phyloP scores from a whole-genome alignment of 1,140 invertebrate species.

The Sycobia sp. region DNA sequence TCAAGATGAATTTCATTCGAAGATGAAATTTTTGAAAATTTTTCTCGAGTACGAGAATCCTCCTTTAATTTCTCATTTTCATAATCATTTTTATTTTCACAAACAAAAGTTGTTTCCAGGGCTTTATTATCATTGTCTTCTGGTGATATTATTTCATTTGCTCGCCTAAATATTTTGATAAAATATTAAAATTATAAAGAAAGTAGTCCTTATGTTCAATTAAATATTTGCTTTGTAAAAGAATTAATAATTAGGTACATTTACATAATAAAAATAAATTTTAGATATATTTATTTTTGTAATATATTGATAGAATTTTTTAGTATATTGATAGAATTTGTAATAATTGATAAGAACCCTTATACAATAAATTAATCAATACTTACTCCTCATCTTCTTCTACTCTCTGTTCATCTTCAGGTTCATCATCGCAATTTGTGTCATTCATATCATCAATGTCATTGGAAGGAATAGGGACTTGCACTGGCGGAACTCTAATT shows the following conservation, averaged over 20 bases:
- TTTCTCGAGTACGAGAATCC: constrained; percentile 11
- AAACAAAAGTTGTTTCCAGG: constrained; percentile 29
- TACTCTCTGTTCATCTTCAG: constrained; percentile 47
- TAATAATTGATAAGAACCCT: too few relatives aligned
- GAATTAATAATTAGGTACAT: constrained; percentile 6
- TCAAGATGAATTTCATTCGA: constrained; percentile 13
- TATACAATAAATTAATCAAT: neutral
- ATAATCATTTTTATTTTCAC: constrained; percentile 14
- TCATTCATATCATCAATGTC: constrained; percentile 44
- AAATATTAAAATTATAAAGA: constrained; percentile 26
- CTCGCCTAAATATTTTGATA: constrained; percentile 16
- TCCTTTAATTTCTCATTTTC: constrained; percentile 23
- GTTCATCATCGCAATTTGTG: constrained; percentile 54
- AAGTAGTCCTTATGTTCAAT: too few relatives aligned
- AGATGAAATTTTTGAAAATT: constrained; percentile 13
- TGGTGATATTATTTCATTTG: neutral
- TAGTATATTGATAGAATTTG: too few relatives aligned
- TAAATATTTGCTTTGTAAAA: neutral
- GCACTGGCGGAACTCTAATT: constrained; percentile 47
- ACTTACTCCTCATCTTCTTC: constrained; percentile 47
- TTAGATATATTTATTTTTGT: neutral
- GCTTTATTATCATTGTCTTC: constrained; percentile 9
- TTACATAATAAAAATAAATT: constrained; percentile 11
- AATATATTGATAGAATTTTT: neutral
- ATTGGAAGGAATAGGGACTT: constrained; percentile 39